Evolutionary conservation across 2,113 vertebrate species (phyloP).

Genomic region (Trogon melanurus): DNA sequence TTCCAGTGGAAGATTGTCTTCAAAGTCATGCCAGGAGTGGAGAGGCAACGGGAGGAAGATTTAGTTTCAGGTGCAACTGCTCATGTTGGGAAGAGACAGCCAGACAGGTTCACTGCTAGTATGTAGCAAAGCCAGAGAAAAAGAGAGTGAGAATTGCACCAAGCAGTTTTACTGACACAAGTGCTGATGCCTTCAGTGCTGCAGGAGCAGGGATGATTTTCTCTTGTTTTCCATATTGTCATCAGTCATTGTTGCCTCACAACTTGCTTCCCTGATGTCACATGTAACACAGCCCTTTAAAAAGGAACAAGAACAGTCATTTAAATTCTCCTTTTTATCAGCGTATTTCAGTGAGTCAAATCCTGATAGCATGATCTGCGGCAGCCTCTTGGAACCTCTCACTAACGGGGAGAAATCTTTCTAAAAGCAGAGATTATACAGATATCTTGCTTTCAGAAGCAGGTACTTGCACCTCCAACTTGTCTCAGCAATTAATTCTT

Average conservation of each 20-base stretch:
- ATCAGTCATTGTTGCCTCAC: background rate
- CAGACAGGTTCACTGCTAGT: background rate
- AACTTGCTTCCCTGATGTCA: background rate
- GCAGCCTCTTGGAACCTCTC: background rate
- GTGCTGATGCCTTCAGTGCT: background rate
- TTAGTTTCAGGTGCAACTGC: background rate
- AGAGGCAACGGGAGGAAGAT: background rate
- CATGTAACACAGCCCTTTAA: slow-evolving; percentile 55
- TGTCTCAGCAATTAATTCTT: background rate
- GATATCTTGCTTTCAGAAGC: background rate
- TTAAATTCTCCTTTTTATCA: background rate
- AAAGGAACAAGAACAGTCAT: background rate
- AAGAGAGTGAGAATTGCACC: background rate
- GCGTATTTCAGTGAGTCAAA: background rate
- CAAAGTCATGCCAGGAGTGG: background rate
- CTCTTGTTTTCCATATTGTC: background rate
- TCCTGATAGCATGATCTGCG: background rate
- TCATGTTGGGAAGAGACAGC: background rate
- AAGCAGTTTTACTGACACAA: background rate
- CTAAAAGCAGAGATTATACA: background rate
- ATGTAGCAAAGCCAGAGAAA: background rate
- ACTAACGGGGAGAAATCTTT: background rate
- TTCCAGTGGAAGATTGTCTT: background rate
- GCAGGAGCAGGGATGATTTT: background rate
- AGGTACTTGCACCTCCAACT: background rate